Conservation (phyloP, 2,888 invertebrate species). For the Dendrolimus pini region DNA sequence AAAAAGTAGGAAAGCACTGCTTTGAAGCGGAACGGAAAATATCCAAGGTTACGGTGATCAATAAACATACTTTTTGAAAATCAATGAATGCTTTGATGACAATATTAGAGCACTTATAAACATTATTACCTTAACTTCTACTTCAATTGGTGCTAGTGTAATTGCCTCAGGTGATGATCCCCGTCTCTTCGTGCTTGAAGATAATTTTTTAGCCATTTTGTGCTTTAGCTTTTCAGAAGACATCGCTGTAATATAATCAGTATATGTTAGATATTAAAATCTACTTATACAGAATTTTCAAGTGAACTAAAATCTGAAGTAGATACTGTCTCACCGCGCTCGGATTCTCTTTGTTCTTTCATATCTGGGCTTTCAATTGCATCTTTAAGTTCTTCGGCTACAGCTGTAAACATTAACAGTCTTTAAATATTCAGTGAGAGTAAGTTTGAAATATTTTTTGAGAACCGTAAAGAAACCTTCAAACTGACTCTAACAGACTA, state of each 20-base stretch:
- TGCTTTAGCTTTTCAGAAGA: slow-evolving; percentile 37
- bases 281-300: neutral
- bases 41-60: too few species aligned
- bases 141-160: slow-evolving; percentile 29
- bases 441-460: too few species aligned
- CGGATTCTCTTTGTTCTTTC: slow-evolving; percentile 28
- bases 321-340: slow-evolving; percentile 26
- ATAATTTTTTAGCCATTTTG: slow-evolving; percentile 33
- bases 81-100: too few species aligned
- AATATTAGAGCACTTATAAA: too few species aligned
- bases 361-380: slow-evolving; percentile 20
- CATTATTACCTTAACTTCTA: slow-evolving; percentile 28
- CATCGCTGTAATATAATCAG: slow-evolving; percentile 24
- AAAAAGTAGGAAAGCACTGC: neutral
- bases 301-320: neutral
- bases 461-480: too few species aligned
- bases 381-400: slow-evolving; percentile 40
- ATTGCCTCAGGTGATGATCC: slow-evolving; percentile 36
- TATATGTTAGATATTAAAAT: neutral
- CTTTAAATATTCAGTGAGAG: too few species aligned
- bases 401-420: slow-evolving; percentile 23
- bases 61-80: too few species aligned
- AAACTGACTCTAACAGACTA: too few species aligned
- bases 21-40: too few species aligned
- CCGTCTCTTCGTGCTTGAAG: slow-evolving; percentile 32